Conservation (phyloP, 2,113 vertebrate species). For the Vidua chalybeata region DNA sequence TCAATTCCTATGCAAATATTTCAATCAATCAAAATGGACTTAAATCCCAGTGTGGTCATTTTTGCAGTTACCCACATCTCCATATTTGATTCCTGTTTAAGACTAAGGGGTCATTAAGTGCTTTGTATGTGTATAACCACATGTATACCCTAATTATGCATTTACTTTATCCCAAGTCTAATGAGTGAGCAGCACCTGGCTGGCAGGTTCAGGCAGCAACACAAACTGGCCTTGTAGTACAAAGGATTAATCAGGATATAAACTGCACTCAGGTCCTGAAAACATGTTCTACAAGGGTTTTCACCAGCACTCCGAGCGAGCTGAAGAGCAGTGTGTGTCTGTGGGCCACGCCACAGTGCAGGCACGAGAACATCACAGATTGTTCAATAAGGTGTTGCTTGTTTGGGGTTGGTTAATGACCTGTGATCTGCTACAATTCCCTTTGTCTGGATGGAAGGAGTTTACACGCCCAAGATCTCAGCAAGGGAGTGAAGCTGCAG, state of each 20-base stretch:
- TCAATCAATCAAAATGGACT: background rate
- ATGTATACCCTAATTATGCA: background rate
- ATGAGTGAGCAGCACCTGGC: background rate
- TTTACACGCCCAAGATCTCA: background rate
- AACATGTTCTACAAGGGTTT: background rate
- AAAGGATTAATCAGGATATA: background rate
- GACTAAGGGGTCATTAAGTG: background rate
- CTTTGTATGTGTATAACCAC: background rate
- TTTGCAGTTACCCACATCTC: background rate
- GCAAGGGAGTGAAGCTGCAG: background rate
- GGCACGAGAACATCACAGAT: background rate
- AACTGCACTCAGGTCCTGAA: background rate
- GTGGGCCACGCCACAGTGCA: rapidly evolving
- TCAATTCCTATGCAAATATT: background rate
- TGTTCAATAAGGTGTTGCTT: rapidly evolving
- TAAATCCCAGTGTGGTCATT: background rate
- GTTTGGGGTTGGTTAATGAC: background rate
- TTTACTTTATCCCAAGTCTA: background rate
- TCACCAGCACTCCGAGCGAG: background rate
- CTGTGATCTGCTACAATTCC: background rate
- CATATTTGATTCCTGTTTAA: background rate
- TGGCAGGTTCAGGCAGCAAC: background rate
- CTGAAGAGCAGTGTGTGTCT: background rate
- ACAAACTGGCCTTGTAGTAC: background rate
- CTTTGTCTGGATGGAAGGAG: background rate